Percentiles rank a stretch among this genome's conserved stretches.
phyloP scores from a whole-genome alignment of 2,113 vertebrate genomes.

The Fregetta grallaria region DNA sequence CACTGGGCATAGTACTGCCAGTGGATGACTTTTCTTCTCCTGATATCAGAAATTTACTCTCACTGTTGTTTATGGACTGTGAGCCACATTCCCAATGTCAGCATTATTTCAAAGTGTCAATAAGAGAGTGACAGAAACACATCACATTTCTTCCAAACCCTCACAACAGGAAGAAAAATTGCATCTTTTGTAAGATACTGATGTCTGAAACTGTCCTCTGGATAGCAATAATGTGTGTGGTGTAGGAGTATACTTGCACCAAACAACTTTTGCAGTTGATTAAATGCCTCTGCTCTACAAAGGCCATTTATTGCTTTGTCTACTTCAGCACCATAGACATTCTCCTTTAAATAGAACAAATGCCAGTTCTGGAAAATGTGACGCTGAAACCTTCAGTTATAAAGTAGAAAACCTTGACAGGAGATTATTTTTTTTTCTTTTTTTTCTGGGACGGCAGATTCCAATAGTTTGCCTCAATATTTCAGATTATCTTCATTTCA shows the following conservation, averaged over 20 bases:
- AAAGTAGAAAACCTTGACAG: neutral
- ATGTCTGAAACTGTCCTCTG: neutral
- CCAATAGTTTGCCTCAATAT: neutral
- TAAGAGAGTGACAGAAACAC: neutral
- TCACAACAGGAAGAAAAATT: neutral
- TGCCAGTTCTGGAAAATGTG: neutral
- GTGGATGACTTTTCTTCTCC: neutral
- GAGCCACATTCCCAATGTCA: neutral
- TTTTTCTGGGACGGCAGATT: neutral
- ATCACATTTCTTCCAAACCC: neutral
- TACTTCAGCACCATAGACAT: neutral
- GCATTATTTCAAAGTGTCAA: neutral
- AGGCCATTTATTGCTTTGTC: neutral
- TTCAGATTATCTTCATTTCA: neutral
- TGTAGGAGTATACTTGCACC: neutral
- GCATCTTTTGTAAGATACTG: neutral
- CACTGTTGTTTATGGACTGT: neutral
- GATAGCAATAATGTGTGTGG: neutral
- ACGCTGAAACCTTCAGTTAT: neutral
- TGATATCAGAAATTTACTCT: neutral
- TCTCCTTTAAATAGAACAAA: neutral
- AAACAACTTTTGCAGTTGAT: neutral
- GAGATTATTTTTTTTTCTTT: neutral
- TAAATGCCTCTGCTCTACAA: neutral
- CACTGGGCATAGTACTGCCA: neutral